These are phyloP conservation scores for Oreochromis aureus DNA, from an alignment of 2,113 vertebrate species.

Conservation along the genomic window DNA sequence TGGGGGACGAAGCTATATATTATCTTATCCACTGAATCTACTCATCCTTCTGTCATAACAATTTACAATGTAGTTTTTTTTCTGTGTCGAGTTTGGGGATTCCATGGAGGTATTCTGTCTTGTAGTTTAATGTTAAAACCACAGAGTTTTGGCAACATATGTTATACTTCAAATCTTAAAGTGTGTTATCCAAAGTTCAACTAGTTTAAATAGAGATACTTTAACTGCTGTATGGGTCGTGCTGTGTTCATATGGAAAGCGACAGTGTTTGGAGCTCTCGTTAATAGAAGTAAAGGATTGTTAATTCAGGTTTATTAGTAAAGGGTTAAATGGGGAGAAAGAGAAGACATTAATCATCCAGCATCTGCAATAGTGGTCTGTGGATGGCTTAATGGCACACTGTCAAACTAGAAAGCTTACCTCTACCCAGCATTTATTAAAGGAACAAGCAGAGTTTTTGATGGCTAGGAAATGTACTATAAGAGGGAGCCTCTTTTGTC, in stretches of 20 bases:
- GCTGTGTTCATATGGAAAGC: background rate
- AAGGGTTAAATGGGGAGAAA: constrained; percentile 20
- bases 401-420: constrained; percentile 40
- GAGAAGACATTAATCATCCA: constrained; percentile 41
- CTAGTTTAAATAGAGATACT: background rate
- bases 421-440: constrained; percentile 40
- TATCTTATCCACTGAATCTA: background rate
- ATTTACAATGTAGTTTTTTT: background rate
- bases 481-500: constrained; percentile 33
- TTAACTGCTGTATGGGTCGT: background rate
- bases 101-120: background rate
- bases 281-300: background rate
- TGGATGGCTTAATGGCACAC: constrained; percentile 40
- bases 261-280: background rate
- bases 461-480: constrained; percentile 36
- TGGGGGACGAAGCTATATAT: background rate
- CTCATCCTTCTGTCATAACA: background rate
- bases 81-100: background rate
- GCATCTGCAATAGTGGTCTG: constrained; percentile 20
- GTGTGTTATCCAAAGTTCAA: background rate
- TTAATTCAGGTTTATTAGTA: constrained; percentile 44
- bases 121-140: background rate
- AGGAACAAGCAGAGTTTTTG: constrained; percentile 37
- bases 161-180: background rate
- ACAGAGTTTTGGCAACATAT: background rate